phyloP scores from a whole-genome alignment of 2,797 vertebrate species.

The Sebastiscus tertius region DNA sequence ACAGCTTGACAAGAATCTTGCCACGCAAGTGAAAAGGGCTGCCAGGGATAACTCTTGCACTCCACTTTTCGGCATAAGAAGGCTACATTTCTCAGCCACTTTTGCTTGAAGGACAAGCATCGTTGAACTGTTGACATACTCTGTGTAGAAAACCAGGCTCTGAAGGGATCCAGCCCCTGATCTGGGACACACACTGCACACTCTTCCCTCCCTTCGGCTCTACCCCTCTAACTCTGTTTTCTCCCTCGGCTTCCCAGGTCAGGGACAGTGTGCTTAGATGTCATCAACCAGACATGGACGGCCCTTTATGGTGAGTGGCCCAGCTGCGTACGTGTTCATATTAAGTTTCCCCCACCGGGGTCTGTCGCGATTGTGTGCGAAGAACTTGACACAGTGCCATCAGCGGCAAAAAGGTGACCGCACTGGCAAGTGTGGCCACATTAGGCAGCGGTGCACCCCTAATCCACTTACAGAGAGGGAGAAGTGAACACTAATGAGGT shows the following conservation, averaged over 20 bases:
- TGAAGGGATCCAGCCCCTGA: background rate
- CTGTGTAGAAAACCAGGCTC: background rate
- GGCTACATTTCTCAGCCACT: background rate
- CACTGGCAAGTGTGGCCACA: background rate
- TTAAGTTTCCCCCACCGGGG: slow-evolving; percentile 36
- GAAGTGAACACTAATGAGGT: slow-evolving; percentile 73
- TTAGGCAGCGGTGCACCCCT: slow-evolving; percentile 34
- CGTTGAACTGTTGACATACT: background rate
- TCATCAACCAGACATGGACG: slow-evolving; percentile 99
- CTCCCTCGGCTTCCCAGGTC: slow-evolving; percentile 83
- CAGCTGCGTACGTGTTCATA: slow-evolving; percentile 8
- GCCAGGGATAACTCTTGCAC: too few relatives aligned
- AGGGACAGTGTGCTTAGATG: slow-evolving; percentile 98
- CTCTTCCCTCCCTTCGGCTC: background rate
- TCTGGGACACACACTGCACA: background rate
- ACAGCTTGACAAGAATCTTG: background rate
- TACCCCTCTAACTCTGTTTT: slow-evolving; percentile 16
- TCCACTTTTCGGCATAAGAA: background rate
- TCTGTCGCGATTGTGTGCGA: slow-evolving; percentile 37
- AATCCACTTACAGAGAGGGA: slow-evolving; percentile 73
- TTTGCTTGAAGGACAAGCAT: background rate
- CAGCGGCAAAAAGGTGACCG: slow-evolving; percentile 2
- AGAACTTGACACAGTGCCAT: slow-evolving; percentile 41
- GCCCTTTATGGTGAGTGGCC: slow-evolving; percentile 91
- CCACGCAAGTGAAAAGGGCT: background rate